These are phyloP conservation scores for Ichneumoninae sp. DNA, from an alignment of 2,888 invertebrate genomes.

Conservation along the genomic window DNA sequence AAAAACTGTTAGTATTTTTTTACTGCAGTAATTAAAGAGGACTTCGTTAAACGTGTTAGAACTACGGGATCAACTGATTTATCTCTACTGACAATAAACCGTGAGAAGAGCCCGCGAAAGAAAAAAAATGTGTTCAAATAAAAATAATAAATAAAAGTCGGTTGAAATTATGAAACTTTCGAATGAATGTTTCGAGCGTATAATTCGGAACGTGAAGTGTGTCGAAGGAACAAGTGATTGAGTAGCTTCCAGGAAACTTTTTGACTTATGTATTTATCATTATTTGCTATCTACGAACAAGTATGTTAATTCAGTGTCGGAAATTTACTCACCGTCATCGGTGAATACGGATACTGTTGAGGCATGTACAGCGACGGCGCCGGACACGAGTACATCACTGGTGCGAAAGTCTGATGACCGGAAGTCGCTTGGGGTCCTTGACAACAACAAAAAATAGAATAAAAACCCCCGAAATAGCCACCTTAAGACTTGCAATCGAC, in stretches of 20 bases:
- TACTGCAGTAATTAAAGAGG: slow-evolving; percentile 10
- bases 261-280: slow-evolving; percentile 10
- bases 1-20: slow-evolving; percentile 14
- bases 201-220: slow-evolving; percentile 24
- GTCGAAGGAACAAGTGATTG: slow-evolving; percentile 32
- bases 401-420: slow-evolving; percentile 82
- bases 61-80: slow-evolving; percentile 31
- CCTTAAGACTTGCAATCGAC: too few species aligned
- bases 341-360: slow-evolving; percentile 84
- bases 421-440: slow-evolving; percentile 82
- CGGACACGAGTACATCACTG: slow-evolving; percentile 83
- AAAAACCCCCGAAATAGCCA: slow-evolving; percentile 1
- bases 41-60: slow-evolving; percentile 22
- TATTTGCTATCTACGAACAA: neutral
- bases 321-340: slow-evolving; percentile 82
- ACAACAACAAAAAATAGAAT: slow-evolving; percentile 40
- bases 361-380: slow-evolving; percentile 84
- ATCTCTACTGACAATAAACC: slow-evolving; percentile 27
- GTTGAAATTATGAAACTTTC: neutral
- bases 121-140: neutral
- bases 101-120: slow-evolving; percentile 23
- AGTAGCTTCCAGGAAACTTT: slow-evolving; percentile 36
- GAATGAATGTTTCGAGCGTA: slow-evolving; percentile 18
- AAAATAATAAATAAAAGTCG: neutral
- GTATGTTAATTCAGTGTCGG: neutral